Evolutionary conservation across 35 echinoderm and acorn worm genomes (phyloP), one percentile per base, ranked within the genome.

Genomic region (Eucidaris tribuloides): DNA sequence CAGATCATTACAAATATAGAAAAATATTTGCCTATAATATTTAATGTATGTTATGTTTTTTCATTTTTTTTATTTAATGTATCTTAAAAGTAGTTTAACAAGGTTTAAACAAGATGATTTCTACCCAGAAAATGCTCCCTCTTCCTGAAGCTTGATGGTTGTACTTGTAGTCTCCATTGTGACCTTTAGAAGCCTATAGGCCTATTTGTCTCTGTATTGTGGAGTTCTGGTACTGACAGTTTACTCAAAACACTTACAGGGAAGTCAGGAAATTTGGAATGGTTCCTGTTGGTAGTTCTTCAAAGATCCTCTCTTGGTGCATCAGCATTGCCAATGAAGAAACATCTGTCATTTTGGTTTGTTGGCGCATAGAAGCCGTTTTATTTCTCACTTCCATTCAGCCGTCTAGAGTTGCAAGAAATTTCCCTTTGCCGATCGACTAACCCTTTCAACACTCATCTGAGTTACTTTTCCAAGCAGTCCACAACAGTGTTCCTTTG

Each of bases 361-460:
- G 0, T 84, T 42, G 71, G 39, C 58, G 81, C 55, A 60, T 90
- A 3, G 64, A 82, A 34, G 88, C 78, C 17, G 48, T 49, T 45
- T n/a, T n/a, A n/a, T 78, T 77, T 24, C 45, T 58, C 11, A 90
- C 35, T 18, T 61, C 37, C 5, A 74, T n/a, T 60, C 84, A 58
- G 30, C n/a, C 15, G 40, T 90, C 81, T 62, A 90, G 14, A 6
- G 32, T 37, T 0, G 32, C 7, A 2, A 90, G 48, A 22, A 48
- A 35, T 48, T n/a, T 81, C 19, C 44, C 45, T 85, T 81, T 20
- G 81, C 81, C 31, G 56, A 85, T 1, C 64, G 52, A 45, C 79
- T 88, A 13, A 88, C 58, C 17, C 91, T 33, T 23, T 88, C 46
- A 11, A 93, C 66, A n/a, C 52, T 88, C 52, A 56, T 63, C 29